Evolutionary conservation across 2,888 invertebrate species (phyloP).

Genomic region (Ommatoiulus sabulosus): DNA sequence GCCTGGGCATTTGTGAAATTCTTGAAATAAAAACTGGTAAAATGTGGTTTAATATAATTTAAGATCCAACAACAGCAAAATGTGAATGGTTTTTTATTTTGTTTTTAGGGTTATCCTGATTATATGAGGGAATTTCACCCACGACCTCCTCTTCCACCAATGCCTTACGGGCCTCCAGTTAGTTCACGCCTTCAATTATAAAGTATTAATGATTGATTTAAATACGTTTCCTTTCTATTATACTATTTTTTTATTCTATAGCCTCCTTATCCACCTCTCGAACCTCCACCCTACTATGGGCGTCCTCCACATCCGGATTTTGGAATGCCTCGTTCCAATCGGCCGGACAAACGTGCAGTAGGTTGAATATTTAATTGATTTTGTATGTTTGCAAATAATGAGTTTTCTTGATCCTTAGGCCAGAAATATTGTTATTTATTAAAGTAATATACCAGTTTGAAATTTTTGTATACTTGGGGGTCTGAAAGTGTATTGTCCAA

Average conservation of each 20-base stretch:
- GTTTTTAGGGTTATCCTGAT: slow-evolving; percentile 73
- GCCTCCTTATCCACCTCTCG: slow-evolving; percentile 70
- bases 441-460: not conserved
- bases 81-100: not conserved
- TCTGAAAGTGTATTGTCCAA: not conserved
- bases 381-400: not conserved
- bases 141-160: slow-evolving; percentile 72
- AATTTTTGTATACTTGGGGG: not conserved
- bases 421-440: not conserved
- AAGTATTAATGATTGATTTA: not conserved
- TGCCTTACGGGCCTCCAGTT: slow-evolving; percentile 82
- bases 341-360: slow-evolving; percentile 64
- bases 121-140: slow-evolving; percentile 75
- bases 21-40: too few relatives aligned
- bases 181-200: slow-evolving; percentile 53
- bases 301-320: slow-evolving; percentile 82
- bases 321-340: slow-evolving; percentile 69
- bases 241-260: slow-evolving; percentile 12
- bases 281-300: slow-evolving; percentile 81
- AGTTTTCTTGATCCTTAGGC: not conserved
- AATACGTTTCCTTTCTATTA: not conserved
- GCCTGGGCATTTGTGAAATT: not conserved
- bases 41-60: not conserved
- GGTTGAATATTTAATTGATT: slow-evolving; percentile 60
- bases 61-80: not conserved